Base-by-base conservation (phyloP, 2,113 vertebrate species). In the Anser cygnoides region DNA sequence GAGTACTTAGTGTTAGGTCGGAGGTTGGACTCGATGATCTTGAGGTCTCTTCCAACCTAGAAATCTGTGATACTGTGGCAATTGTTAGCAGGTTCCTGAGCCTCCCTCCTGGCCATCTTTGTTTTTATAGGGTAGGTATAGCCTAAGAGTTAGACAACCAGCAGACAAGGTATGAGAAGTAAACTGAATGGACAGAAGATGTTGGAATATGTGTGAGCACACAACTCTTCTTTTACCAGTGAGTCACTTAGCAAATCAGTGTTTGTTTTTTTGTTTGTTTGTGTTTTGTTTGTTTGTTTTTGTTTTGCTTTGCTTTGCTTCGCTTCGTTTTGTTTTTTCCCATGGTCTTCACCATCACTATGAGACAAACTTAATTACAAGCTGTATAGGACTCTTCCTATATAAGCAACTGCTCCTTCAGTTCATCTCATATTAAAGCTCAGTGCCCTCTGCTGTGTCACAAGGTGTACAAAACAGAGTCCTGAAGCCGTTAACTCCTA, bases 151-250 rank as follows among this genome's bases (percentile, higher is more conserved):
- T 17, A 33, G n/a, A 39, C 11, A 55, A 18, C 31, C 70, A 82
- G 31, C 25, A 70, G 57, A 54, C 17, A 78, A 57, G 13, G 29
- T 44, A 37, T 35, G 10, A 79, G 61, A 37, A 50, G 4, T 17
- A 31, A 0, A 0, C 2, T 7, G 21, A 63, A 22, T 41, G 20
- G 6, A 63, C 1, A n/a, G 35, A 31, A 23, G 31, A 26, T 63
- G 16, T 8, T 41, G 29, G 37, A 86, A 41, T 9, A 49, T 19
- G 8, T 6, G 35, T 8, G 29, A 35, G 29, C 58, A 22, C 22
- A 26, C 14, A 73, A 28, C 20, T 68, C 63, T 52, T 29, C 31
- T 65, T 16, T 55, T 73, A 49, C 29, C 20, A 23, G 7, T 61
- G 52, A 67, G 44, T 15, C 37, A 25, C 6, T 58, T 46, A 35